Evolutionary conservation across 2,797 vertebrate genomes (phyloP), one percentile per base, ranked within the genome.

Genomic region (Petrocephalus sullivani): DNA sequence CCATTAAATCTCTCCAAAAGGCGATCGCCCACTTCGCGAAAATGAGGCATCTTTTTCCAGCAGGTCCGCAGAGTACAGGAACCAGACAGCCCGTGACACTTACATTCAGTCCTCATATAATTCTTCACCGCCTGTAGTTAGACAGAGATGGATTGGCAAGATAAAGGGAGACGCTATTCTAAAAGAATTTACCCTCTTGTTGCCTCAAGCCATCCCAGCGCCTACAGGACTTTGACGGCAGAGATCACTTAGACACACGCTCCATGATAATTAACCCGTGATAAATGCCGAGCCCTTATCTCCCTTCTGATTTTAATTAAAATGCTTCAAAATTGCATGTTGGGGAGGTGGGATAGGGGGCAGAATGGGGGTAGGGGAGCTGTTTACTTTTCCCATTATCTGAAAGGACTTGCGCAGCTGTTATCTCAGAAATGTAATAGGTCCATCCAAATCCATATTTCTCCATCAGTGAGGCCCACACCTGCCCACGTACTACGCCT

Each of bases 31-130:
- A 99, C 98, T 92, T 99, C 98, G 0, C 98, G 97, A 93, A 99
- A 99, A 90, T 96, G 97, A 10, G 98, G 98, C 97, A 99, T 98
- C 95, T 99, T 99, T 93, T 97, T 97, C 98, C 98, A 99, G 94
- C 98, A 99, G 84, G 98, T 99, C 61, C 97, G 95, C 90, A 99
- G 93, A 0, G 97, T 98, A 95, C 98, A 99, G 4, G 98, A 99
- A 78, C 98, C 98, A 0, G 98, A 99, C 89, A 99, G 96, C 0
- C 98, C 98, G 0, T 99, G 98, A 91, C 98, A 99, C 91, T 99
- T 99, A 92, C 98, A 99, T 90, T 99, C 98, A 10, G 97, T 98
- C 92, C 98, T 95, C 96, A 98, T 98, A 94, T 99, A 97, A 92
- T 97, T 97, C 94, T 97, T 96, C 92, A 99, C 98, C 0, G 98